Evolutionary conservation across 2,888 invertebrate genomes (phyloP).

Genomic region (Nymphalis polychloros): DNA sequence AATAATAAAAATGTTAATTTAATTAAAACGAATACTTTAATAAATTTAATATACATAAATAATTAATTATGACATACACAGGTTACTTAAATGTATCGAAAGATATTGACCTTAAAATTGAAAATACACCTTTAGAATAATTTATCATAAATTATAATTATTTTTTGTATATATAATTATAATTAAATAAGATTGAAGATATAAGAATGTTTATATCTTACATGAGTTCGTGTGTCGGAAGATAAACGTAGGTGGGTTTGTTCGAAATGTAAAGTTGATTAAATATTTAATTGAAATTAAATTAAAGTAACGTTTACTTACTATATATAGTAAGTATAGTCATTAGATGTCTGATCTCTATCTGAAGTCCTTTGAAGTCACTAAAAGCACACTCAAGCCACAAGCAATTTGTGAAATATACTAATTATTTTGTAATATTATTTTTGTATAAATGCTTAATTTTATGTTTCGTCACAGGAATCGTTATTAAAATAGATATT

Average conservation of each 20-base stretch:
- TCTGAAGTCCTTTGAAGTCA: too few relatives aligned
- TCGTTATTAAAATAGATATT: slow-evolving; percentile 14
- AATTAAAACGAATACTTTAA: background rate
- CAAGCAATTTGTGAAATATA: too few relatives aligned
- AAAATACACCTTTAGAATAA: slow-evolving; percentile 7
- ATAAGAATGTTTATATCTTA: too few relatives aligned
- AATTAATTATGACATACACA: background rate
- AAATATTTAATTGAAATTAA: too few relatives aligned
- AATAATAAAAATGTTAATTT: slow-evolving; percentile 6
- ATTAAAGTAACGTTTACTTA: too few relatives aligned
- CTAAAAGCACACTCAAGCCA: too few relatives aligned
- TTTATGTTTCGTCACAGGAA: slow-evolving; percentile 1
- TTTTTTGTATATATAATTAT: background rate
- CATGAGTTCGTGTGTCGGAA: too few relatives aligned
- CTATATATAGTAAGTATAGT: too few relatives aligned
- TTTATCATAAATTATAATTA: slow-evolving; percentile 4
- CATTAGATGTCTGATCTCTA: too few relatives aligned
- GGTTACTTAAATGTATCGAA: slow-evolving; percentile 5
- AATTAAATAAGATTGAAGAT: background rate
- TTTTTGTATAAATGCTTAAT: background rate
- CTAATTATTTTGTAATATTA: background rate
- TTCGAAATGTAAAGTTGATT: too few relatives aligned
- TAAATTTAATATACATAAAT: background rate
- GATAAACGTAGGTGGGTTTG: too few relatives aligned
- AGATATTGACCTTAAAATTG: slow-evolving; percentile 7